phyloP scores from a whole-genome alignment of 2,113 vertebrate species.

The Chascanopsetta lugubris region DNA sequence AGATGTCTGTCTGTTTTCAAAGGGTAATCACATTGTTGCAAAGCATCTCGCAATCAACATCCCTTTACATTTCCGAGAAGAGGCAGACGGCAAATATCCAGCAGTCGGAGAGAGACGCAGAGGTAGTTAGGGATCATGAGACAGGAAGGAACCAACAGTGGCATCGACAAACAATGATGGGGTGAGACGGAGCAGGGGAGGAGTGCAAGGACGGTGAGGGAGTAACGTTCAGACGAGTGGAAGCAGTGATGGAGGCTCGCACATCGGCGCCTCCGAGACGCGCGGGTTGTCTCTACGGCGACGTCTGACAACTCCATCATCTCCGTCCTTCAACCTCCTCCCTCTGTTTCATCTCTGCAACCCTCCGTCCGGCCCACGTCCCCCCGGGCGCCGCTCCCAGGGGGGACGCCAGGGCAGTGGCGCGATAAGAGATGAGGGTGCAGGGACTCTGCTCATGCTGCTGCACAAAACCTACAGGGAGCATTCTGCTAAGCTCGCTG shows the following conservation, averaged over 20 bases:
- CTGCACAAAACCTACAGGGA: constrained; percentile 13
- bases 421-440: constrained; percentile 24
- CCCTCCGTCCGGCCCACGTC: constrained; percentile 24
- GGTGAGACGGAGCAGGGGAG: background rate
- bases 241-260: constrained; percentile 27
- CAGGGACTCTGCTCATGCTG: constrained; percentile 40
- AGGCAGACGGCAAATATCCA: background rate
- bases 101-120: constrained; percentile 6
- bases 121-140: background rate
- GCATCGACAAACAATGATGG: constrained; percentile 8
- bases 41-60: background rate
- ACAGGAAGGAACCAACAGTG: constrained; percentile 5
- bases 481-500: constrained; percentile 50
- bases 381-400: constrained; percentile 23
- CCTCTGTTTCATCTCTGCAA: constrained; percentile 9
- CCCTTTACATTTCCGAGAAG: constrained; percentile 5
- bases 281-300: constrained; percentile 28
- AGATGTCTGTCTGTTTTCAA: too few species aligned
- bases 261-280: constrained; percentile 48
- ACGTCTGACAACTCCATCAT: constrained; percentile 53
- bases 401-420: constrained; percentile 41
- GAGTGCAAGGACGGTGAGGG: background rate
- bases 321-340: constrained; percentile 7
- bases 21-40: too few species aligned
- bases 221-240: constrained; percentile 31